phyloP scores from a whole-genome alignment of 2,888 invertebrate genomes.

The Apodemia hepburni region DNA sequence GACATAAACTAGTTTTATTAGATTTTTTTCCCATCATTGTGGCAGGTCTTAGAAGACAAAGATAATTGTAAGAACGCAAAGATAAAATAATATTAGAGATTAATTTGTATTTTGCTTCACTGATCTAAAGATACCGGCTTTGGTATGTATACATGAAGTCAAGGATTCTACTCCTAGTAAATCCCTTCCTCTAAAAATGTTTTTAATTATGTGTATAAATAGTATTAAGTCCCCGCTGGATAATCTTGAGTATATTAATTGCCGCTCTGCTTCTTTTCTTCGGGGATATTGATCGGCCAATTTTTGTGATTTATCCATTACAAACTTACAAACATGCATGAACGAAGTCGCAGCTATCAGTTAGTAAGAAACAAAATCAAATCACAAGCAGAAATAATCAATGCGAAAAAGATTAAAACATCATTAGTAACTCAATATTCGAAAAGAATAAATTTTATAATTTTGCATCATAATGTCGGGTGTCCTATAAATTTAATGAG shows the following conservation, averaged over 20 bases:
- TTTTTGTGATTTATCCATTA: too few relatives aligned
- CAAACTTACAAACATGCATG: not conserved
- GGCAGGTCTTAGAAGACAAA: conserved; percentile 15
- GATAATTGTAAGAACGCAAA: not conserved
- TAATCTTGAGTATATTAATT: too few relatives aligned
- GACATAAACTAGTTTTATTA: conserved; percentile 34
- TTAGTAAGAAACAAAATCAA: not conserved
- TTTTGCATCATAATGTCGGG: conserved; percentile 48
- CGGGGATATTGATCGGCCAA: too few relatives aligned
- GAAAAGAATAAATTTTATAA: conserved; percentile 53
- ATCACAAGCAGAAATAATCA: not conserved
- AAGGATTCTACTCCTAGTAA: too few relatives aligned
- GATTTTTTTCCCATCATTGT: conserved; percentile 19
- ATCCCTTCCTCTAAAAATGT: too few relatives aligned
- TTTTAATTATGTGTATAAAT: too few relatives aligned
- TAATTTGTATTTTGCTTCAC: not conserved
- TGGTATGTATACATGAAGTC: too few relatives aligned
- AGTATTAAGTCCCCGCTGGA: too few relatives aligned
- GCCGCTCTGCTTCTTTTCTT: too few relatives aligned
- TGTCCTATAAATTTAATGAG: conserved; percentile 44
- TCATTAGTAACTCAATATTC: conserved; percentile 38
- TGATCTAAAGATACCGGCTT: too few relatives aligned
- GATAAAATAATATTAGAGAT: not conserved
- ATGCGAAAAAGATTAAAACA: conserved; percentile 30
- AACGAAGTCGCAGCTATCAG: not conserved